Base-by-base conservation (phyloP, 1,140 invertebrate species). In the Euura saliciscinereae region DNA sequence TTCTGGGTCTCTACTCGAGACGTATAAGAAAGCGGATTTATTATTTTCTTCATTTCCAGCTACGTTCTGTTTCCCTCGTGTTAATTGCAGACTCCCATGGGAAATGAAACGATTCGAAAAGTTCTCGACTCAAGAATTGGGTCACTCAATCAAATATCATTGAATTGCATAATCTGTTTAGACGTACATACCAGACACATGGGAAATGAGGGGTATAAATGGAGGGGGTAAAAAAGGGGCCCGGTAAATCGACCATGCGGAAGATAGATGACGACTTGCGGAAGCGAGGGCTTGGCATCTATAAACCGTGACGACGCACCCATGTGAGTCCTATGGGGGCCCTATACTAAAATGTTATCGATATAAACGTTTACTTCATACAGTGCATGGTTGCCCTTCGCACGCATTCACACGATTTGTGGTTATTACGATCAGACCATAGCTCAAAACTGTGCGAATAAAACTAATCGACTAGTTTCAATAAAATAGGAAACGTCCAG, bases 271-370 rank as follows among this genome's bases (percentile, higher is more conserved):
- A 59, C 51, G 51, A 77, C 76, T 74, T 82, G 78, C 84, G 82
- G 82, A 83, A 84, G 82, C 74, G 76, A 76, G 79, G 85, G 85
- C 79, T 81, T 73, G 85, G 85, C 85, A 77, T 75, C 79, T 80
- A 77, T 73, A 75, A 80, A 74, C 83, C 85, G 82, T 86, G 82
- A 85, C 83, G 83, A 79, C 79, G 78, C 82, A 74, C 82, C 83
- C 82, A 83, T 77, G 66, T 75, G 69, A 74, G 75, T 78, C 74
- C 51, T n/a, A 59, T 59, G 51, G 51, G 51, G 6, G 6, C 51
- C 51, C 51, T 28, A 8, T 67, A 67, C 66, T 59, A n/a, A n/a
- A 28, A 28, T 28, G 28, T 28, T 28, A 28, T 28, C 28, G 51
- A 59, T 59, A 28, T 28, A 28, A 28, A 28, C 28, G 28, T 28